A percentile compares a stretch with the other conserved stretches of the same genome.
Evolutionary conservation across 2,113 vertebrate genomes (phyloP).

Genomic region (Sitta europaea): DNA sequence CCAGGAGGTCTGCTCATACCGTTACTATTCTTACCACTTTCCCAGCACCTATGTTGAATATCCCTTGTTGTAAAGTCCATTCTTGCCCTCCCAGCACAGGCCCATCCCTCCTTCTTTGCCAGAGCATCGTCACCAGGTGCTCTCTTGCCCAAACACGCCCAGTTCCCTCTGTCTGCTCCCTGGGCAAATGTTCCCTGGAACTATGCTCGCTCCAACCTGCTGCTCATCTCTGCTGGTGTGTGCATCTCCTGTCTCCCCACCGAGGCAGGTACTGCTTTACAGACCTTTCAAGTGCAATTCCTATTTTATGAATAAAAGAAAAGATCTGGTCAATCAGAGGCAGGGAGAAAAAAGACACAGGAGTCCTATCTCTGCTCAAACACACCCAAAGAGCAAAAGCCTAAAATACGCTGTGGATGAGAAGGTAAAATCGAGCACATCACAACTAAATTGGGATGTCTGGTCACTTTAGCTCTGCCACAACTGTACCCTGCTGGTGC

Average conservation of each 20-base stretch:
- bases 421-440: not conserved
- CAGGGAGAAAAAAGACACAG: not conserved
- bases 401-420: not conserved
- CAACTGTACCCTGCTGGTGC: not conserved
- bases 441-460: not conserved
- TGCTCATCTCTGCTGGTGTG: not conserved
- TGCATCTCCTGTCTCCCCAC: not conserved
- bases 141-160: not conserved
- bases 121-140: not conserved
- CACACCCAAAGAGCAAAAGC: fast-evolving
- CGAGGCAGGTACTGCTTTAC: not conserved
- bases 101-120: not conserved
- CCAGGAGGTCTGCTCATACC: not conserved
- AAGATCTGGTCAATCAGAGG: not conserved
- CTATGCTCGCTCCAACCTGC: fast-evolving
- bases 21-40: not conserved
- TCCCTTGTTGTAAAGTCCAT: not conserved
- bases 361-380: not conserved
- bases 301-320: not conserved
- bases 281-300: not conserved
- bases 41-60: fast-evolving
- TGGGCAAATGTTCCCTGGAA: fast-evolving
- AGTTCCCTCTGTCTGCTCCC: not conserved
- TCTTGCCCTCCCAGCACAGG: not conserved
- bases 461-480: not conserved